Percentiles rank a stretch among this genome's conserved stretches.
phyloP scores from a whole-genome alignment of 35 echinoderm and acorn worm species.

The Lytechinus variegatus region DNA sequence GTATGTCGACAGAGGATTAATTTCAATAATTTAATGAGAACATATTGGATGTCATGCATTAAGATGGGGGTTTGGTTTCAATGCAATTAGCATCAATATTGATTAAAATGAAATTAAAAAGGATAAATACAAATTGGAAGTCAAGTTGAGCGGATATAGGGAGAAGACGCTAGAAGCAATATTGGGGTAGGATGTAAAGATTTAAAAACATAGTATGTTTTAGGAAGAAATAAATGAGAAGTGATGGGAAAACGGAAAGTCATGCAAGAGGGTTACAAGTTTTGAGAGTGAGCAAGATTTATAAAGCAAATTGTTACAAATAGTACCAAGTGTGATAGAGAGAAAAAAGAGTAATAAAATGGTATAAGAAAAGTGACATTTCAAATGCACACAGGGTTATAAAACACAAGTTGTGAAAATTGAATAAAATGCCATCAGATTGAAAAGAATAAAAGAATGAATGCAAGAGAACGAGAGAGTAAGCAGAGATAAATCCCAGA shows the following conservation, averaged over 20 bases:
- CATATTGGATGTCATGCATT: background rate
- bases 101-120: background rate
- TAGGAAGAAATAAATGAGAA: too few relatives aligned
- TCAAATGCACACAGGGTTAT: too few relatives aligned
- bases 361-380: too few relatives aligned
- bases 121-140: background rate
- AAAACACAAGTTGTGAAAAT: background rate
- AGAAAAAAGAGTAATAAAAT: too few relatives aligned
- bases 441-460: background rate
- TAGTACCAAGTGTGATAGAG: too few relatives aligned
- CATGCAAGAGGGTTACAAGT: too few relatives aligned
- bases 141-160: background rate
- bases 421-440: background rate
- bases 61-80: background rate
- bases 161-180: background rate
- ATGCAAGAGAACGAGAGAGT: background rate
- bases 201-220: too few relatives aligned
- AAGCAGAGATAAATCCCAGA: background rate
- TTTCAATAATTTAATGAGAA: background rate
- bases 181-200: background rate
- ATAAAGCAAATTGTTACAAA: too few relatives aligned
- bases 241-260: too few relatives aligned
- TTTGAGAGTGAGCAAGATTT: too few relatives aligned
- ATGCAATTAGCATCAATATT: background rate
- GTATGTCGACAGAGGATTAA: too few relatives aligned